Evolutionary conservation across 2,797 vertebrate genomes (phyloP), one percentile per base, ranked within the genome.

Genomic region (Spinus pinus): DNA sequence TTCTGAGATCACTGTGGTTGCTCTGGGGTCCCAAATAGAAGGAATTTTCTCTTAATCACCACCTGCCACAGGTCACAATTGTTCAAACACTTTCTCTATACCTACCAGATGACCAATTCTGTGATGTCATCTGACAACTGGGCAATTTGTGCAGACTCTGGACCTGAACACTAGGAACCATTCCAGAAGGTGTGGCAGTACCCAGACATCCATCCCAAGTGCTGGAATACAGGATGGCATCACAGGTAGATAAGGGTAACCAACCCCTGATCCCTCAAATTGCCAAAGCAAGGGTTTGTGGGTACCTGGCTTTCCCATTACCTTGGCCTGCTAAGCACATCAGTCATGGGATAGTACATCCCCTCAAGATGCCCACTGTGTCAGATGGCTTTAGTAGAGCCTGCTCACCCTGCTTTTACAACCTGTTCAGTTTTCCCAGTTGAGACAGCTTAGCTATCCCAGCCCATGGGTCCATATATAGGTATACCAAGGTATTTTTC

Each of bases 121-220:
- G 8, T 41, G 41, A 41, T 27, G 41, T 35, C 64, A 33, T 10
- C 56, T 62, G 49, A 47, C 33, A 47, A 19, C 11, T 25, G 83
- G 53, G 33, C 14, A 62, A 22, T 22, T 54, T 41, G 30, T 27
- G 33, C 25, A 22, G 54, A 41, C 30, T 60, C 20, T 33, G 41
- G 30, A 54, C 17, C 24, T 69, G 39, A 69, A 25, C 41, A 53
- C 11, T 4, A 61, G 39, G 41, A 69, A 22, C 39, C 33, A 39
- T 20, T 41, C 25, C 47, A 69, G 20, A 69, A 46, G 28, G 33
- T 39, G 24, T 69, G 64, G 30, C 39, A 69, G n/a, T 61, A 30
- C 17, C 9, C 21, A 30, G 20, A 33, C 0, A 0, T 39, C 8
- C 17, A 47, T 30, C 47, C 21, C 56, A 54, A 61, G 14, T 30